Base-by-base conservation (phyloP, 2,113 vertebrate genomes). In the Gobius niger region DNA sequence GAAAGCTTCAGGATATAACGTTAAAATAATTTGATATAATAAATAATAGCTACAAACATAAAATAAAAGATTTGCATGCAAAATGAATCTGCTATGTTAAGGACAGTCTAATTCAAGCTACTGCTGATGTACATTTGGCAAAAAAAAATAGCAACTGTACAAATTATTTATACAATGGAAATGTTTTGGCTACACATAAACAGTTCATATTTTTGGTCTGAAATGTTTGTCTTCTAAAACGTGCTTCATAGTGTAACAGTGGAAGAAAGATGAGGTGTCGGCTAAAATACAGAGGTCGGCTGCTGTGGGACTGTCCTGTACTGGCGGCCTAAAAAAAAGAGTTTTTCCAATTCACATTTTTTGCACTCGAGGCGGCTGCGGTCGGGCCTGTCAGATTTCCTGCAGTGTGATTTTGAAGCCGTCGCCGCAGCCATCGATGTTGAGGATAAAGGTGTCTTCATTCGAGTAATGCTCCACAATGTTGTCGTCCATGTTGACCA, bases 401-500 rank as follows among this genome's bases (percentile, higher is more conserved):
- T 90, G 96, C 84, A 99, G 95, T 0, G 96, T 98, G 90, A 99
- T 82, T 91, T 98, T 98, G 93, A 94, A 96, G 88, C 93, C 90
- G 44, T 98, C 96, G 0, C 90, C 91, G 70, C 92, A 88, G 87
- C 86, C 95, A 83, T 99, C 97, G 73, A 98, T 96, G 89, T 93
- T 94, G 68, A 99, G 93, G 82, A 98, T 94, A 90, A 99, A 98
- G 0, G 96, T 98, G 91, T 99, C 97, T 79, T 99, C 97, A 0
- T 99, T 98, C 64, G 96, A 98, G 82, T 99, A 99, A 88, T 98
- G 97, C 89, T 98, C 96, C 5, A 98, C 94, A 84, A 99, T 97
- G 92, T 98, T 99, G 87, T 99, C 95, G 14, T 99, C 97, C 95
- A 99, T 97, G 88, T 99, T 99, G 67, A 99, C 97, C 88, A 99